Evolutionary conservation across 53 echinoderm and acorn worm genomes (phyloP), one percentile per base, ranked within the genome.

Genomic region (Astropecten irregularis): DNA sequence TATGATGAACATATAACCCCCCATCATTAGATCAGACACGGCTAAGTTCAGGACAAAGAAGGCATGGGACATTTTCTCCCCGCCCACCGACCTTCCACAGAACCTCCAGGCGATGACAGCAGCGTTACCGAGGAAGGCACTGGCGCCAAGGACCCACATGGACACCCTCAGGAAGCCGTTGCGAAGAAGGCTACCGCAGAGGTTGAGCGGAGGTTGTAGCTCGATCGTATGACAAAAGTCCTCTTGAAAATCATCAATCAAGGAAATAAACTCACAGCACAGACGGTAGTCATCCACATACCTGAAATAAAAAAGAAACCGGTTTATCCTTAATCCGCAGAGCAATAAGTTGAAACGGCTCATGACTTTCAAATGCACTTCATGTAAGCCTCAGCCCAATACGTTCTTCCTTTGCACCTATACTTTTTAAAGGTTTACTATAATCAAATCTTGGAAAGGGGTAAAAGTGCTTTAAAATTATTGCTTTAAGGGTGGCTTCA

Each of bases 1-100:
- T 13, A 82, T 27, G n/a, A 82, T 82, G 4, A 82, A 5, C 82
- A 82, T 82, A 14, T 82, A 82, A 10, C 63, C 47, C 26, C 82
- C 82, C 82, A 82, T 82, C 42, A 62, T 40, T 10, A 48, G 40
- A 63, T 82, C 82, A 26, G 82, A 62, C 14, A 82, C 39, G 26
- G 82, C 82, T 5, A 82, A 49, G 40, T 82, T 82, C 61, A 26
- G 13, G 8, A 82, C 40, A 40, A 82, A 34, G 11, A 82, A 82
- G 22, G 64, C 40, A 30, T 62, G 65, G 0, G 53, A 50, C 23
- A 44, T 27, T 40, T 71, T 71, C 7, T 26, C n/a, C n/a, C n/a
- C 19, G 21, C 54, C 25, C 21, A 8, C 54, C 21, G 5, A 21
- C 25, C 22, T 18, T n/a, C 28, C 71, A 49, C 49, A 49, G 7